These are phyloP conservation scores for Terrapene triunguis DNA, from an alignment of 2,113 vertebrate species.

Conservation along the genomic window DNA sequence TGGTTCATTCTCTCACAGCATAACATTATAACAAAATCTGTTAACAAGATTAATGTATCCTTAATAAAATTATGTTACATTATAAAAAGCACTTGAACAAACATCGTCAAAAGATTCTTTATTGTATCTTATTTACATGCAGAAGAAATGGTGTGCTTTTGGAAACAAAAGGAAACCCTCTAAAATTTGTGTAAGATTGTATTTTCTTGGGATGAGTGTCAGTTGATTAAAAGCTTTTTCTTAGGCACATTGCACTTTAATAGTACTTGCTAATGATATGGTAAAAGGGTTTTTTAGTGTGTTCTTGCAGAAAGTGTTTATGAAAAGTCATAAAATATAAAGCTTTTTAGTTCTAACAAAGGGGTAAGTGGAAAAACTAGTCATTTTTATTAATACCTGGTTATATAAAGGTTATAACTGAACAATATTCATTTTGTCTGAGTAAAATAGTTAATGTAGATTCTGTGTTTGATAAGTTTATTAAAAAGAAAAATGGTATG, in stretches of 20 bases:
- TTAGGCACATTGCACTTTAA: neutral
- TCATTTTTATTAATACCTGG: conserved; percentile 23
- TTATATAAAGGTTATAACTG: conserved; percentile 3
- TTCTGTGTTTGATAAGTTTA: conserved; percentile 11
- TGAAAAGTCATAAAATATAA: conserved; percentile 33
- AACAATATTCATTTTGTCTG: neutral
- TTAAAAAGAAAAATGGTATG: conserved; percentile 10
- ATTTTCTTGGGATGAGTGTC: conserved; percentile 37
- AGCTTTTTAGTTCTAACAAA: conserved; percentile 35
- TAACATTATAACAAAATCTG: neutral
- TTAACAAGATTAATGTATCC: neutral
- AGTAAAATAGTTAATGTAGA: conserved; percentile 12
- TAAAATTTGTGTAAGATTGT: neutral
- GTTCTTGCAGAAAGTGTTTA: conserved; percentile 43
- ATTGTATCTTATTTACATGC: conserved; percentile 33
- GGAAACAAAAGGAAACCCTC: conserved; percentile 27
- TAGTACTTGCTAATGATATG: conserved; percentile 23
- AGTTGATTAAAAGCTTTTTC: conserved; percentile 57
- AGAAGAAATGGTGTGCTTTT: neutral
- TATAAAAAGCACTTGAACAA: conserved; percentile 28
- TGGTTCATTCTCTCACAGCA: conserved; percentile 17
- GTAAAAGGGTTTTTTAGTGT: conserved; percentile 34
- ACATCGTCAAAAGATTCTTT: neutral
- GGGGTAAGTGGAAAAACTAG: neutral
- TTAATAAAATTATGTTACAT: conserved; percentile 3